These are phyloP conservation scores for Holocentrus rufus DNA, from an alignment of 2,797 vertebrate genomes.

Conservation along the genomic window DNA sequence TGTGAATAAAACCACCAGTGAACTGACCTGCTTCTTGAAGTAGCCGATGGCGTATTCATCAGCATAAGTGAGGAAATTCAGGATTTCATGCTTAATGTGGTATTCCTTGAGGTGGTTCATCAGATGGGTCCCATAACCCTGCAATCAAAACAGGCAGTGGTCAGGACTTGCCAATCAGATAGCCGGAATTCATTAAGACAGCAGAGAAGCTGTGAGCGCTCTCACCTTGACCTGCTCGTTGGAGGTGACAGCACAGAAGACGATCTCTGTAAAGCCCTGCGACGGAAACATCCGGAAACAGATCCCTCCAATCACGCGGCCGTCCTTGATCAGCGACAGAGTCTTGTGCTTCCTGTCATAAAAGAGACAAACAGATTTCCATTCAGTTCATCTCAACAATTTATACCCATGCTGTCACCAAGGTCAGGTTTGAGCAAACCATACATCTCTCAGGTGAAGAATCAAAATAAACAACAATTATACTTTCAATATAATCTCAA, in stretches of 20 bases:
- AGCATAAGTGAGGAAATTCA: conserved; percentile 98
- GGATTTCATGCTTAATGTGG: conserved; percentile 97
- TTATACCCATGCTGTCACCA: not conserved
- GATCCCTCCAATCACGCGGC: conserved; percentile 99
- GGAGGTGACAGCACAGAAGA: conserved; percentile 98
- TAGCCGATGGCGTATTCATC: conserved; percentile 99
- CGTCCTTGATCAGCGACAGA: conserved; percentile 97
- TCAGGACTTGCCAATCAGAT: conserved; percentile 10
- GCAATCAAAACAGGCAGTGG: not conserved
- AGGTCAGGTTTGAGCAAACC: not conserved
- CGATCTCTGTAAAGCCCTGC: conserved; percentile 98
- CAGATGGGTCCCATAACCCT: conserved; percentile 98
- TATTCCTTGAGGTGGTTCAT: conserved; percentile 99
- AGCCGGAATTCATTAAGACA: not conserved
- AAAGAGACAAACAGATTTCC: conserved; percentile 15
- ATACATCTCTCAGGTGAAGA: not conserved
- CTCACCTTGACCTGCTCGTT: conserved; percentile 99
- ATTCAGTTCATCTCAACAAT: not conserved
- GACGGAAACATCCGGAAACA: conserved; percentile 99
- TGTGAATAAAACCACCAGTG: not conserved
- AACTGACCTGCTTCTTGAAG: conserved; percentile 96
- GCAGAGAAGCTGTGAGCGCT: not conserved
- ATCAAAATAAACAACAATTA: too few species aligned
- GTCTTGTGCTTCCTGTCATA: conserved; percentile 96
- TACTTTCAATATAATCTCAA: too few species aligned